phyloP scores from a whole-genome alignment of 2,113 vertebrate genomes.

The Tychaedon coryphoeus region DNA sequence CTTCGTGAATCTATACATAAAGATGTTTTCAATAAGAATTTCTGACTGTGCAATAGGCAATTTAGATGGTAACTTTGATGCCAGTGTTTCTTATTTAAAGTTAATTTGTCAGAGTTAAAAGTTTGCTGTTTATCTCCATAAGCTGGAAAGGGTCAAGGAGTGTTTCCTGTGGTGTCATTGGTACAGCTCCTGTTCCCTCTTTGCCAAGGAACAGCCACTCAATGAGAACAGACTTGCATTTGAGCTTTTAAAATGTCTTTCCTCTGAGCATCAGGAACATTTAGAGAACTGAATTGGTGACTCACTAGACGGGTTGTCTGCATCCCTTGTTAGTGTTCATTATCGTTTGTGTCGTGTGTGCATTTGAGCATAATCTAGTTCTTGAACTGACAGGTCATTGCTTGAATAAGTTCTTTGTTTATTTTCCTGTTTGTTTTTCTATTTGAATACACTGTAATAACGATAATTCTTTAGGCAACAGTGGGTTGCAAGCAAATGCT shows the following conservation, averaged over 20 bases:
- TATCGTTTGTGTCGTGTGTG: background rate
- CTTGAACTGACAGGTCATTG: background rate
- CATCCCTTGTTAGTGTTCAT: background rate
- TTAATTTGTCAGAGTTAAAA: background rate
- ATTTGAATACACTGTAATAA: background rate
- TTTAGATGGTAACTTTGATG: background rate
- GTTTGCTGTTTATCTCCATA: background rate
- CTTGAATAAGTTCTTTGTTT: background rate
- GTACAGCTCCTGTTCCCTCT: background rate
- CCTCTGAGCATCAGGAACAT: background rate
- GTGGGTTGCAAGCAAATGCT: background rate
- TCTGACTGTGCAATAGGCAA: background rate
- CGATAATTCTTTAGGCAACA: background rate
- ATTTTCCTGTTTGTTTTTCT: background rate
- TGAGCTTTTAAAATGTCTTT: background rate
- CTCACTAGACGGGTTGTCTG: background rate
- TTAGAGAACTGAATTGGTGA: background rate
- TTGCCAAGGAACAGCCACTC: background rate
- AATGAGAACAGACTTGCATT: background rate
- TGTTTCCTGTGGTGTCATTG: background rate
- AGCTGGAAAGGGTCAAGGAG: background rate
- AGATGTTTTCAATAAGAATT: background rate
- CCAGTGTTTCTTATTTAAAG: background rate
- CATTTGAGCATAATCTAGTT: background rate
- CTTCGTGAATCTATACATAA: background rate